Base-by-base conservation (phyloP, 1,140 invertebrate species). In the Cotesia vestalis region DNA sequence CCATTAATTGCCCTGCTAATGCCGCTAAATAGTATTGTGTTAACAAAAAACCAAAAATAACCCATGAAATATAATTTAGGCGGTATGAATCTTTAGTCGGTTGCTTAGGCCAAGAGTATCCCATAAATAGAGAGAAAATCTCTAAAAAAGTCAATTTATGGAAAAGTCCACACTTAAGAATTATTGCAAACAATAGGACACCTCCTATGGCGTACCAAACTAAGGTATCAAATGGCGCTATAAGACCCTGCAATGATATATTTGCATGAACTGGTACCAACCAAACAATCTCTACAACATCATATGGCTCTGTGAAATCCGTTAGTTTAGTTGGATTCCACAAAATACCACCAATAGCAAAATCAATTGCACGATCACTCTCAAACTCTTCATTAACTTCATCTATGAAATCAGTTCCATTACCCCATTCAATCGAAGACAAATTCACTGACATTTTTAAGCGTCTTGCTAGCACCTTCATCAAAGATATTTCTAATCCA, bases 11-110 rank as follows among this genome's bases (percentile, higher is more conserved):
- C 14, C 82, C 81, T 0, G 84, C 78, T 35, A 86, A 66, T 0
- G 84, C 80, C 8, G 82, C 83, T 2, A 85, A 69, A 66, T 85
- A 85, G 40, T 79, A 76, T 52, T 86, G 83, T 12, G 77, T 74
- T 0, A 86, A 59, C n/a, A 85, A 77, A 36, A 80, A 81, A 2
- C 84, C 81, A 27, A 82, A 85, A 0, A 85, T 20, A 0, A 76
- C 69, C 82, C 83, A 85, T 8, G 82, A 78, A 12, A 85, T 71
- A 17, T 80, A 86, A 2, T 80, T 74, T 2, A 86, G 72, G 57
- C 79, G 74, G 0, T 73, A 69, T 0, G 84, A 84, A 0, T 73
- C 9, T 40, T 52, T 77, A 0, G 11, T 66, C 0, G 85, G 85
- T 40, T 83, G 80, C 4, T 73, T 73, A 2, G 64, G 38, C 69